Percentiles rank a stretch among this genome's conserved stretches.
Conservation (phyloP, 2,888 invertebrate species). For the Melinaea marsaeus region DNA sequence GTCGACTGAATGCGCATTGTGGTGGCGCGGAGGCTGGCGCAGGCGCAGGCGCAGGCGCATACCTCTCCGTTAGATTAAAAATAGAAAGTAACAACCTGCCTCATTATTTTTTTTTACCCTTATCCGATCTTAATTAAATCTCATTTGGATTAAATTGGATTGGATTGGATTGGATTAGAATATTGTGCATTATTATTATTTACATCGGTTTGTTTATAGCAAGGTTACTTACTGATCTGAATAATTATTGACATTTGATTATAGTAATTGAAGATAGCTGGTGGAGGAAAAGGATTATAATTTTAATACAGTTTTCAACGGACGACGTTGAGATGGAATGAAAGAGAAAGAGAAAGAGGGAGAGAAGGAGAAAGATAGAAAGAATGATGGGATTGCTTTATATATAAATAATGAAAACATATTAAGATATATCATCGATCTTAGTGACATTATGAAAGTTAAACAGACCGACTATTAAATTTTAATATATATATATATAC, state of each 20-base stretch:
- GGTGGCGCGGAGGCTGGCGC: constrained; percentile 64
- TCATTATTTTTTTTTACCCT: constrained; percentile 71
- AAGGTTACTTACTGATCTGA: not conserved
- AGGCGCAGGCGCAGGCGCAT: constrained; percentile 50
- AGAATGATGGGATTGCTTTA: too few species aligned
- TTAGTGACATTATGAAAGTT: too few species aligned
- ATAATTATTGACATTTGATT: not conserved
- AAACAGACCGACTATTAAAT: not conserved
- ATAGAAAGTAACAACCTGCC: constrained; percentile 73
- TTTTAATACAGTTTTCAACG: constrained; percentile 17
- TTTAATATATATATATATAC: not conserved
- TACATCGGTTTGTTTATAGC: not conserved
- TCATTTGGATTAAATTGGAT: constrained; percentile 35
- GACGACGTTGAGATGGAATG: constrained; percentile 22
- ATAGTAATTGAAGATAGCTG: not conserved
- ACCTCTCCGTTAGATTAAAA: constrained; percentile 72
- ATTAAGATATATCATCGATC: too few species aligned
- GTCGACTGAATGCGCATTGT: constrained; percentile 69
- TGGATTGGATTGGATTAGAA: too few species aligned
- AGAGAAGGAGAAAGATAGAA: too few species aligned
- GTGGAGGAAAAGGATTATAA: constrained; percentile 6
- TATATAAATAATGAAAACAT: too few species aligned
- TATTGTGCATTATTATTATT: too few species aligned
- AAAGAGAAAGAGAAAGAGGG: too few species aligned
- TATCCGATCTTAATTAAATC: constrained; percentile 55